phyloP scores from a whole-genome alignment of 2,888 invertebrate genomes.

The Junonia oenone region DNA sequence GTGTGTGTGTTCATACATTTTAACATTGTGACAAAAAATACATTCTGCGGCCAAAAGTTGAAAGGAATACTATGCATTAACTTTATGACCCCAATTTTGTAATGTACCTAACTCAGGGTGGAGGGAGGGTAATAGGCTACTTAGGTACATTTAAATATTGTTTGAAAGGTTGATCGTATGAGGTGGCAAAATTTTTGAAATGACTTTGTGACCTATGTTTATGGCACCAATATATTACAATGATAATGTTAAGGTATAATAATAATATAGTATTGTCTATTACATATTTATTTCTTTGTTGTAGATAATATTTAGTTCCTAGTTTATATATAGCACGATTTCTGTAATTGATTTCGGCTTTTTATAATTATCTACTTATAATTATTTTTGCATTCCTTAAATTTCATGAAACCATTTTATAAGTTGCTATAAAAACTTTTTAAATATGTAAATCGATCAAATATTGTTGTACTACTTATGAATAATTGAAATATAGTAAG shows the following conservation, averaged over 20 bases:
- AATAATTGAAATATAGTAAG: not conserved
- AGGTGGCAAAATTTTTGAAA: no score
- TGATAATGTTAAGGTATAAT: constrained; percentile 15
- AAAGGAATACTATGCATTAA: no score
- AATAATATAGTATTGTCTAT: constrained; percentile 2
- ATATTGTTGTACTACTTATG: not conserved
- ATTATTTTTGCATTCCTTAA: not conserved
- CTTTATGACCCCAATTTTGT: no score
- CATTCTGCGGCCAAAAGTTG: no score
- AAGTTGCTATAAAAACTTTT: no score
- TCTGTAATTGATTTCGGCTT: not conserved
- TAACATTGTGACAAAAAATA: no score
- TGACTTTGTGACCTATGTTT: constrained; percentile 29
- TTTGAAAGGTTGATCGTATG: no score
- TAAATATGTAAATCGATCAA: no score
- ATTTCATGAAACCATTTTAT: not conserved
- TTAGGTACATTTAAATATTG: no score
- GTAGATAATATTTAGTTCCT: not conserved
- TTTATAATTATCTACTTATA: not conserved
- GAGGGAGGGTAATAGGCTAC: no score
- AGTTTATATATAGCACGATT: not conserved
- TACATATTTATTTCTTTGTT: not conserved
- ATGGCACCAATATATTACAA: constrained; percentile 32
- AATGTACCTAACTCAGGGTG: no score
- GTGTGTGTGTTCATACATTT: no score